These are phyloP conservation scores for Chrysotoxum bicinctum DNA, from an alignment of 2,888 invertebrate genomes.

Conservation along the genomic window DNA sequence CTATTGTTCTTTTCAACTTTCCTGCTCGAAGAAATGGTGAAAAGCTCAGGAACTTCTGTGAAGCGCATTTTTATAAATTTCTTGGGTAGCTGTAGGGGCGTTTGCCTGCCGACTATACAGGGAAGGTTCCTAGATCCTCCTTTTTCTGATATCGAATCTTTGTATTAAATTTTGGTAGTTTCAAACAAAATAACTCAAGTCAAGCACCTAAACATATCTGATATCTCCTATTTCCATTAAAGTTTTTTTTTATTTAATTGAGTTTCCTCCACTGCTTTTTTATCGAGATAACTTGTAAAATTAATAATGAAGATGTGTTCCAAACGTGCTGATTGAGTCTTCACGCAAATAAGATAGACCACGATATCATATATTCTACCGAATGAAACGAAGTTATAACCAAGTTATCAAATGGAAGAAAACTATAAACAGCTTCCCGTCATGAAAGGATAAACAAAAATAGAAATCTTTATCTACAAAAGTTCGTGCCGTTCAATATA, in stretches of 20 bases:
- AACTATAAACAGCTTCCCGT: not conserved
- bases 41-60: too few relatives aligned
- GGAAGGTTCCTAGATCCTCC: too few relatives aligned
- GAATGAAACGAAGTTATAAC: not conserved
- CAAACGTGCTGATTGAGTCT: not conserved
- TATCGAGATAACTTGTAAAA: not conserved
- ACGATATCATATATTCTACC: not conserved
- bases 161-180: too few relatives aligned
- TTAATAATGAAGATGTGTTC: not conserved
- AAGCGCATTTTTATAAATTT: too few relatives aligned
- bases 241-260: not conserved
- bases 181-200: too few relatives aligned
- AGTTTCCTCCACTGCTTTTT: not conserved
- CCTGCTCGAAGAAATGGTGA: too few relatives aligned
- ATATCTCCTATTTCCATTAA: not conserved
- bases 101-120: too few relatives aligned
- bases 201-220: too few relatives aligned
- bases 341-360: not conserved
- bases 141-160: too few relatives aligned
- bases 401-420: not conserved
- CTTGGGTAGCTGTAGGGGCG: too few relatives aligned
- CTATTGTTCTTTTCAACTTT: too few relatives aligned
- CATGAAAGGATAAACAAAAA: slow-evolving; percentile 18
- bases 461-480: slow-evolving; percentile 17
- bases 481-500: slow-evolving; percentile 35